These are phyloP conservation scores for Percopsis transmontana DNA, from an alignment of 2,113 vertebrate species.

Conservation along the genomic window DNA sequence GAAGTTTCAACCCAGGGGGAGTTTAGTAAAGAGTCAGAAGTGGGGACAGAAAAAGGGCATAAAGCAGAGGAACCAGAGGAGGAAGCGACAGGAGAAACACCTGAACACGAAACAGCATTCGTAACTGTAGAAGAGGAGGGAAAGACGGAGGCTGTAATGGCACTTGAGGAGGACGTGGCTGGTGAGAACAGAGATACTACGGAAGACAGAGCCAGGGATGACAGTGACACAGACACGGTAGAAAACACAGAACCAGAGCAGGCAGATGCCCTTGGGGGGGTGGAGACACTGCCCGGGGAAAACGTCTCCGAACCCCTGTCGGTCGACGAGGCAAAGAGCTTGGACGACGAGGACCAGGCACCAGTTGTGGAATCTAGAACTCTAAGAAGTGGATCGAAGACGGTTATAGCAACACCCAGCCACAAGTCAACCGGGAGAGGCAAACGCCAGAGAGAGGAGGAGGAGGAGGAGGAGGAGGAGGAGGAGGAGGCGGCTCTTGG, in stretches of 20 bases:
- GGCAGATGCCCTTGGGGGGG: not conserved
- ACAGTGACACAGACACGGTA: not conserved
- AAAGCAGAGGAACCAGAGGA: conserved; percentile 3
- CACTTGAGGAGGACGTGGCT: not conserved
- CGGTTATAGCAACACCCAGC: conserved; percentile 8
- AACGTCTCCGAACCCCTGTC: not conserved
- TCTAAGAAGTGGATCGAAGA: conserved; percentile 23
- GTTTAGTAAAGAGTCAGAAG: not conserved
- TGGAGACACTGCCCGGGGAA: not conserved
- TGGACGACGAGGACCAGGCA: conserved; percentile 5
- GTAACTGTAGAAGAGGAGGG: not conserved
- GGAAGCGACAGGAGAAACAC: conserved; percentile 1
- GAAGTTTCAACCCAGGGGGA: not conserved
- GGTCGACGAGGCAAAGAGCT: not conserved
- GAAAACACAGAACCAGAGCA: not conserved
- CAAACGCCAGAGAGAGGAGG: conserved; percentile 11
- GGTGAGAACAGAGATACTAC: not conserved
- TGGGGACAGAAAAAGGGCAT: not conserved
- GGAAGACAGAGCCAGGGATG: too few relatives aligned
- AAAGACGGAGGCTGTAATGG: not conserved
- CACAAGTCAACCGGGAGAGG: conserved; percentile 7
- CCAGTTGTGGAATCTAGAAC: conserved; percentile 8
- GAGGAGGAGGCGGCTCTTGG: not conserved
- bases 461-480: conserved; percentile 5
- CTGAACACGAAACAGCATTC: not conserved